Percentiles rank a stretch among this genome's conserved stretches.
phyloP scores from a whole-genome alignment of 2,113 vertebrate genomes.

The Hypomesus transpacificus region DNA sequence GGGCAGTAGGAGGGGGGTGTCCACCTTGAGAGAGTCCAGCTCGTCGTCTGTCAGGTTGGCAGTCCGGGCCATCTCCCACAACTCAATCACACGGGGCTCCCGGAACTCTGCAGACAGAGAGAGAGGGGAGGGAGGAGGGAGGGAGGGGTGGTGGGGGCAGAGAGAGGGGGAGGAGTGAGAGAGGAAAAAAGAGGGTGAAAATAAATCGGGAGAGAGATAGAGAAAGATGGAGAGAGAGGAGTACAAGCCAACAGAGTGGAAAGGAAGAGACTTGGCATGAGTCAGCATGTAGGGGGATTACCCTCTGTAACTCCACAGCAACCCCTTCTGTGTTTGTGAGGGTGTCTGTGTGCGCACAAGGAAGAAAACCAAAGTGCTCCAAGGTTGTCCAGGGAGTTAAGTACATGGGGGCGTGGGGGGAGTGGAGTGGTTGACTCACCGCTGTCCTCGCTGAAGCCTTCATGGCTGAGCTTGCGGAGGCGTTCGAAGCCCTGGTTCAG shows the following conservation, averaged over 20 bases:
- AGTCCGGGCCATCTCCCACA: constrained; percentile 91
- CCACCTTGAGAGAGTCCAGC: constrained; percentile 92
- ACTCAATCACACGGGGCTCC: constrained; percentile 90
- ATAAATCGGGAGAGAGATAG: neutral
- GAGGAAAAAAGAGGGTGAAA: neutral
- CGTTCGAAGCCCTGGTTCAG: constrained; percentile 90
- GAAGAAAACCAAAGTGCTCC: neutral
- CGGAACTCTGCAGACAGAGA: constrained; percentile 78
- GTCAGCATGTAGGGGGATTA: neutral
- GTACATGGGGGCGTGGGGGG: neutral
- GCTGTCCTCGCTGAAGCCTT: constrained; percentile 79
- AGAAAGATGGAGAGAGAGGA: neutral
- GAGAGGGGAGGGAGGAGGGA: neutral
- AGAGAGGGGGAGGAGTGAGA: neutral
- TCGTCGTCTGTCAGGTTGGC: constrained; percentile 86
- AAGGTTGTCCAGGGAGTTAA: neutral
- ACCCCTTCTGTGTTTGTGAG: neutral
- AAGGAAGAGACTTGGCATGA: neutral
- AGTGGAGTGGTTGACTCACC: constrained; percentile 66
- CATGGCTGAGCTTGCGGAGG: constrained; percentile 84
- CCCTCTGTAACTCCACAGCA: neutral
- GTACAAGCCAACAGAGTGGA: neutral
- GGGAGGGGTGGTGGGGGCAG: neutral
- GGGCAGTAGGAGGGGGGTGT: neutral
- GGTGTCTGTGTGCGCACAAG: neutral